Percentiles rank a stretch among this genome's conserved stretches.
Conservation (phyloP, 2,888 invertebrate species). For the Congeria kusceri region DNA sequence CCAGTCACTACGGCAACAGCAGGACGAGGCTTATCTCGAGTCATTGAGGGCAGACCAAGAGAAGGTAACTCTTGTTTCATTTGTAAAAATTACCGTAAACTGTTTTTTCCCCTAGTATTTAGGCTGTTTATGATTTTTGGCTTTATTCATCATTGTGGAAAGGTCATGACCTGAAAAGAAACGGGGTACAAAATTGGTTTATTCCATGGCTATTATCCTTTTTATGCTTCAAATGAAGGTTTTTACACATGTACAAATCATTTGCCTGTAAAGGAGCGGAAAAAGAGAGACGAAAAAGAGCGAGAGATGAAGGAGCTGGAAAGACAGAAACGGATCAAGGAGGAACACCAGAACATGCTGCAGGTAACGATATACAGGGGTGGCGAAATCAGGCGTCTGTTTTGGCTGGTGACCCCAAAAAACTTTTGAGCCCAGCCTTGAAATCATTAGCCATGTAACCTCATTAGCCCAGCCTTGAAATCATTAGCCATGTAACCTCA, state of each 20-base stretch:
- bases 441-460: too few species aligned
- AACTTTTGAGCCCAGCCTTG: too few species aligned
- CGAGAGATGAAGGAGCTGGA: constrained; percentile 86
- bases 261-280: constrained; percentile 73
- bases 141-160: too few species aligned
- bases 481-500: too few species aligned
- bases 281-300: constrained; percentile 85
- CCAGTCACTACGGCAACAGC: constrained; percentile 94
- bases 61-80: constrained; percentile 89
- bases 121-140: too few species aligned
- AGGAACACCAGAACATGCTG: constrained; percentile 71
- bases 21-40: constrained; percentile 97
- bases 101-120: too few species aligned
- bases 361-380: constrained; percentile 76
- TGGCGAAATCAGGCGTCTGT: too few species aligned
- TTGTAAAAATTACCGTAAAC: background rate
- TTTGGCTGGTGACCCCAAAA: too few species aligned
- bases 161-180: background rate
- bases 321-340: constrained; percentile 49
- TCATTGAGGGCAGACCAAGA: constrained; percentile 97
- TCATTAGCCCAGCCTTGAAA: too few species aligned
- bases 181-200: background rate
- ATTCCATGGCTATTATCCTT: background rate
- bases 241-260: too few species aligned
- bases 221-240: too few species aligned